Percentiles rank a stretch among this genome's conserved stretches.
Evolutionary conservation across 1,140 invertebrate genomes (phyloP).

Genomic region (Plectus sambesii): DNA sequence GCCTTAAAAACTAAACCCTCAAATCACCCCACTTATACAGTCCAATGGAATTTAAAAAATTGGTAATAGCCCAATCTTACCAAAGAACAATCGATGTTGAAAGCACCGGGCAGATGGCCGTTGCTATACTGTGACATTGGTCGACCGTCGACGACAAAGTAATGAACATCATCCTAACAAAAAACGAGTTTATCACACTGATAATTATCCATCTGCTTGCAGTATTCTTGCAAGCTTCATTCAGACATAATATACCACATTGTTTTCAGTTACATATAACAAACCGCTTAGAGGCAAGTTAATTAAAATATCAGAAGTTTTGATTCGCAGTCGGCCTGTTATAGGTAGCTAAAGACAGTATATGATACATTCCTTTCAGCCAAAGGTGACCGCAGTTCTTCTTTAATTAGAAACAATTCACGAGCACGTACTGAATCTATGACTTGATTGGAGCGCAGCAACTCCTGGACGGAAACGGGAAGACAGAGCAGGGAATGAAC

Average conservation of each 20-base stretch:
- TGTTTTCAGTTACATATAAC: conserved; percentile 6
- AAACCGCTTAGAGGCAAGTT: too few relatives aligned
- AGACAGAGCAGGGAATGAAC: conserved; percentile 78
- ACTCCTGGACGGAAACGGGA: conserved; percentile 64
- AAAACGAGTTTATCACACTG: too few relatives aligned
- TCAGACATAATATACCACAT: conserved; percentile 6
- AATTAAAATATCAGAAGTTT: too few relatives aligned
- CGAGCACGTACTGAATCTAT: conserved; percentile 22
- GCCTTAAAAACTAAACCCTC: too few relatives aligned
- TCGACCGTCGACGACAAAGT: conserved; percentile 92
- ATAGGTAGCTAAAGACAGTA: conserved; percentile 22
- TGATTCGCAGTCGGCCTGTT: conserved; percentile 9
- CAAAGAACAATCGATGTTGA: conserved; percentile 90
- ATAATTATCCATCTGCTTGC: too few relatives aligned
- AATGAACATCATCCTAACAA: conserved; percentile 57
- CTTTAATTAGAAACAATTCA: conserved; percentile 20
- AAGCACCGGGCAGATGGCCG: conserved; percentile 87
- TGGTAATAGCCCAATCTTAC: conserved; percentile 48
- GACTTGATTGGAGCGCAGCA: conserved; percentile 43
- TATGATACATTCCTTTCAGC: conserved; percentile 20
- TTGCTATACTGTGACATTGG: conserved; percentile 91
- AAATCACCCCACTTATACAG: too few relatives aligned
- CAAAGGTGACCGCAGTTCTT: too few relatives aligned
- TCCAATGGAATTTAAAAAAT: conserved; percentile 13
- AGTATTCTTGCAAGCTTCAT: conserved; percentile 56